A percentile compares a stretch with the other conserved stretches of the same genome.
Conservation (phyloP, 2,113 vertebrate species). For the Charina bottae region DNA sequence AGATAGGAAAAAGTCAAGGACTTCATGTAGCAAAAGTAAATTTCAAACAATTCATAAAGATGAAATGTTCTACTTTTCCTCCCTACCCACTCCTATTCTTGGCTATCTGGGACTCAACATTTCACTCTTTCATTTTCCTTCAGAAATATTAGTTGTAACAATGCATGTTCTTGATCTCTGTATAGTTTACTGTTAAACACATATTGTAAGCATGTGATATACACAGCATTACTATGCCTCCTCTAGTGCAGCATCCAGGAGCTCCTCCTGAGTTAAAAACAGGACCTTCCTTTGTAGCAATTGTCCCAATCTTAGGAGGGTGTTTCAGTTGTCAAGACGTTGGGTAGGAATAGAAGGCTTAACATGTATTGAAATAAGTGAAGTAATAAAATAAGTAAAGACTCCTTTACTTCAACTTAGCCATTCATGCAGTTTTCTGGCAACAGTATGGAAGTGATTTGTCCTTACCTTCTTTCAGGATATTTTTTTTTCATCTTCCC, state of each 20-base stretch:
- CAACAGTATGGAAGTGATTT: no score
- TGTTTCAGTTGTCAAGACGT: background rate
- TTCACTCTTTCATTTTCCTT: background rate
- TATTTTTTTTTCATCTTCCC: no score
- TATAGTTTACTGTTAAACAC: background rate
- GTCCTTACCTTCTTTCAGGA: no score
- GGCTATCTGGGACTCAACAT: background rate
- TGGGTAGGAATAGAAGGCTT: background rate
- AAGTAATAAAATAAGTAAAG: background rate
- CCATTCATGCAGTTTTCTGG: no score
- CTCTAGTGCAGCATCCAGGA: background rate
- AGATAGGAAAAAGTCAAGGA: background rate
- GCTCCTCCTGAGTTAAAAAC: background rate
- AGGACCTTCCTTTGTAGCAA: background rate
- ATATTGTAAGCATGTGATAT: background rate
- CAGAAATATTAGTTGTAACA: background rate
- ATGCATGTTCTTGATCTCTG: background rate
- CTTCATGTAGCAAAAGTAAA: background rate
- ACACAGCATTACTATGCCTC: background rate
- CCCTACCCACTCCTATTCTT: background rate
- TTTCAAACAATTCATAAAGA: slow-evolving; percentile 12
- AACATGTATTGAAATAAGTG: background rate
- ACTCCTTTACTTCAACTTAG: no score
- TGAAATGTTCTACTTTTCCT: background rate
- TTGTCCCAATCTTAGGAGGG: background rate